Conservation (phyloP, 1,140 invertebrate species). For the Himalopsyche phryganea region DNA sequence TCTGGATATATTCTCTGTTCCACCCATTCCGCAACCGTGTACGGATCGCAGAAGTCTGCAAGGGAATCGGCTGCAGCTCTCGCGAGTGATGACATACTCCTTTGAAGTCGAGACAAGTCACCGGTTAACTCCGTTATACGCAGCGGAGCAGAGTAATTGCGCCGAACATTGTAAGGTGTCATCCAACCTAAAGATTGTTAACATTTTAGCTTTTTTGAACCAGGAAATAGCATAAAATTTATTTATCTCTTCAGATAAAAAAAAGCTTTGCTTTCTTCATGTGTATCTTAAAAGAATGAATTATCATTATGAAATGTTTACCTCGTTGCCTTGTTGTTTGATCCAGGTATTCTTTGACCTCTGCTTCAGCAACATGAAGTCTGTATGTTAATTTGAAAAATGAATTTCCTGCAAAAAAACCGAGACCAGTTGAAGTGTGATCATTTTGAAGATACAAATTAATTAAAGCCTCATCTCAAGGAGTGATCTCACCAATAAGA, state of each 20-base stretch:
- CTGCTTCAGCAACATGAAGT: constrained; percentile 52
- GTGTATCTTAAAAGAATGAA: no score
- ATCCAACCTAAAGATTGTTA: constrained; percentile 67
- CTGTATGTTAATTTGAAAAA: constrained; percentile 57
- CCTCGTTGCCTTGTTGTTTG: constrained; percentile 37
- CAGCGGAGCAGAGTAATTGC: constrained; percentile 70
- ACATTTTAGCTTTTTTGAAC: no score
- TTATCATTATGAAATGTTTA: constrained; percentile 6
- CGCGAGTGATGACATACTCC: constrained; percentile 59
- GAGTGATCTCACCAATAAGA: no score
- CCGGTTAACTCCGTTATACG: constrained; percentile 66
- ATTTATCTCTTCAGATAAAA: no score
- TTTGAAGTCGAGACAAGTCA: constrained; percentile 62
- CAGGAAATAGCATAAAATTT: no score
- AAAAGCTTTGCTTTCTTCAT: no score
- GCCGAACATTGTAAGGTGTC: constrained; percentile 75
- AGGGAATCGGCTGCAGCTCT: constrained; percentile 63
- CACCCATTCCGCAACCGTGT: constrained; percentile 70
- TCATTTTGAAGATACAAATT: no score
- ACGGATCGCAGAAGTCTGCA: constrained; percentile 67
- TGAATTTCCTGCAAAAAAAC: constrained; percentile 45
- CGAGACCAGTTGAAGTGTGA: no score
- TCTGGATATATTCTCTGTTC: constrained; percentile 53
- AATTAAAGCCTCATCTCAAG: no score
- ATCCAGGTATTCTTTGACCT: constrained; percentile 43